Base-by-base conservation (phyloP, 2,113 vertebrate species). In the Junco hyemalis region DNA sequence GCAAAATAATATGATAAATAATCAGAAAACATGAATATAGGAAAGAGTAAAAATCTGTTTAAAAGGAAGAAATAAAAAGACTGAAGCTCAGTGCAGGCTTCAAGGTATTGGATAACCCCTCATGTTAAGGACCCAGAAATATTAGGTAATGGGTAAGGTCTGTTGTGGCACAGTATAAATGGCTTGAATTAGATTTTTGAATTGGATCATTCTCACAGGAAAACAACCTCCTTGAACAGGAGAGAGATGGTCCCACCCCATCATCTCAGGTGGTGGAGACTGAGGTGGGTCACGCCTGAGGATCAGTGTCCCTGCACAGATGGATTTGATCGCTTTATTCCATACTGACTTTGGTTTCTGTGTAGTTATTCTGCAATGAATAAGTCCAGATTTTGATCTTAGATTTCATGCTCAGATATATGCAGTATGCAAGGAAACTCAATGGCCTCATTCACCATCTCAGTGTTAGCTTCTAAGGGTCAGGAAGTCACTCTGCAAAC, bases 181-280 rank as follows among this genome's bases (percentile, higher is more conserved):
- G 66, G 14, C 33, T 63, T 79, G 35, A 24, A 63, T 40, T 20
- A 54, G 22, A 23, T 14, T 1, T 4, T 14, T 66, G 23, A 80
- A 54, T 20, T 66, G 21, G 31, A 54, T 12, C n/a, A 74, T 57
- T 42, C 48, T 28, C 0, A 0, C 33, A 47, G 47, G 44, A 47
- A 60, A 84, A 18, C 54, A 38, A 16, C 6, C 24, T 61, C 59
- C 51, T 38, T 47, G 26, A 8, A 38, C 3, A 9, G 26, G n/a
- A 60, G 29, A 6, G 54, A 74, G 26, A 60, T 0, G 8, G 53
- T 53, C n/a, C 57, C 38, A 31, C 12, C 19, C 16, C 25, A 40
- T 9, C 53, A 47, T 42, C 11, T 2, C 21, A 29, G 47, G 9
- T 40, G 28, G 2, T 8, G 44, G 71, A 1, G 4, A 26, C 25